These are phyloP conservation scores for Polydrusus tereticollis DNA, from an alignment of 2,888 invertebrate species.

Conservation along the genomic window DNA sequence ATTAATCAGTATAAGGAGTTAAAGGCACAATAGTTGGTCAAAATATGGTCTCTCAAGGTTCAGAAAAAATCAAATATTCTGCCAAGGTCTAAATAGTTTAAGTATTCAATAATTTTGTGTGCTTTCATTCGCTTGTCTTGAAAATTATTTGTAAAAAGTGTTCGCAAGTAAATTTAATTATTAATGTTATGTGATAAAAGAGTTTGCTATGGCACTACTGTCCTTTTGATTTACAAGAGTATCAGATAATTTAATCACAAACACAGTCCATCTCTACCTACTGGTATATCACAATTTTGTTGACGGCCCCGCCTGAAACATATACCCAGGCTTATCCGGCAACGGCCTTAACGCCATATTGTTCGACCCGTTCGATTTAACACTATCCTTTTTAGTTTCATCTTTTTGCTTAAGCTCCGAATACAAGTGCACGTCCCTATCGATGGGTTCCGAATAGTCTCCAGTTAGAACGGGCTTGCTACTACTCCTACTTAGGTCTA, in stretches of 20 bases:
- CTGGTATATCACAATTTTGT: conserved; percentile 49
- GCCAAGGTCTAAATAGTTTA: no score
- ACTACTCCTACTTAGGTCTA: conserved; percentile 27
- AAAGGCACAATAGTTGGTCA: no score
- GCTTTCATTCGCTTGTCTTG: no score
- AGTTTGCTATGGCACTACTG: no score
- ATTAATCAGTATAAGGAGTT: no score
- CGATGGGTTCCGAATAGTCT: conserved; percentile 72
- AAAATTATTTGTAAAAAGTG: no score
- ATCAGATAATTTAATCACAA: conserved; percentile 20
- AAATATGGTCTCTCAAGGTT: no score
- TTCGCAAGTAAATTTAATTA: no score
- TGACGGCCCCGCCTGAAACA: conserved; percentile 55
- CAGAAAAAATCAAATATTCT: no score
- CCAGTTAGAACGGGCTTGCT: conserved; percentile 64
- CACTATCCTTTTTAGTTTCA: conserved; percentile 55
- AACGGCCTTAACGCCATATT: conserved; percentile 79
- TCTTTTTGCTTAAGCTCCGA: conserved; percentile 69
- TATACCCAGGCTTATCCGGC: conserved; percentile 72
- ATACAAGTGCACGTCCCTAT: conserved; percentile 70
- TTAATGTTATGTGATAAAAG: no score
- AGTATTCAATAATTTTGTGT: no score
- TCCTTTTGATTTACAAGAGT: not conserved
- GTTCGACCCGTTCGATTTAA: conserved; percentile 64
- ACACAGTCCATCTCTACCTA: conserved; percentile 12